Evolutionary conservation across 1,140 invertebrate species (phyloP), one percentile per base, ranked within the genome.

Genomic region (Planococcus citri): DNA sequence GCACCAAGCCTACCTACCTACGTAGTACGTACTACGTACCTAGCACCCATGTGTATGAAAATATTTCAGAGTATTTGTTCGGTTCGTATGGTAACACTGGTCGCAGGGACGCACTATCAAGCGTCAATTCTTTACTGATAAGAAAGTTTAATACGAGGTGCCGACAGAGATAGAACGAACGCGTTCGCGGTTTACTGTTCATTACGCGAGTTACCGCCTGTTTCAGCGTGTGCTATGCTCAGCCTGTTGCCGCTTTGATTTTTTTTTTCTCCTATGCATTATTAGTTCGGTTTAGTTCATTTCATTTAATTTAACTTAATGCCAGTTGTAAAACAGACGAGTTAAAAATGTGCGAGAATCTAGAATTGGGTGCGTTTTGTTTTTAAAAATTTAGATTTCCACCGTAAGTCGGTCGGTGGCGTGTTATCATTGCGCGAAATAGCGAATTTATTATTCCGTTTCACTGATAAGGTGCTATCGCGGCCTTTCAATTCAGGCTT

Each of bases 241-340:
- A 51, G 41, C 41, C 41, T 51, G 41, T 51, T 51, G 41, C 41
- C 41, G 41, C 41, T 51, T 51, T n/a, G 41, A 51, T n/a, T 51
- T 51, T 51, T 51, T 17, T 51, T 9, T 33, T 33, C 12, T 6
- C 29, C 29, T 33, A 33, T 9, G 41, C 41, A 2, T 51, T 51
- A n/a, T 51, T 51, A 51, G 41, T 20, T 51, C 6, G 41, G n/a
- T 51, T 51, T 9, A 4, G 41, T 51, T 6, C 29, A 33, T 33
- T 12, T 33, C 3, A 3, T 6, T 6, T 33, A 33, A 6, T 33
- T 6, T 12, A 33, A 33, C 12, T 33, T 33, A 33, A 3, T 33
- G 29, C n/a, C n/a, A n/a, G n/a, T n/a, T n/a, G n/a, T n/a, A n/a
- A n/a, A n/a, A 17, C 29, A 3, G 3, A 12, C 29, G 29, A 33